Percentiles rank a stretch among this genome's conserved stretches.
Evolutionary conservation across 2,888 invertebrate genomes (phyloP).

Genomic region (Chrysina gloriosa): DNA sequence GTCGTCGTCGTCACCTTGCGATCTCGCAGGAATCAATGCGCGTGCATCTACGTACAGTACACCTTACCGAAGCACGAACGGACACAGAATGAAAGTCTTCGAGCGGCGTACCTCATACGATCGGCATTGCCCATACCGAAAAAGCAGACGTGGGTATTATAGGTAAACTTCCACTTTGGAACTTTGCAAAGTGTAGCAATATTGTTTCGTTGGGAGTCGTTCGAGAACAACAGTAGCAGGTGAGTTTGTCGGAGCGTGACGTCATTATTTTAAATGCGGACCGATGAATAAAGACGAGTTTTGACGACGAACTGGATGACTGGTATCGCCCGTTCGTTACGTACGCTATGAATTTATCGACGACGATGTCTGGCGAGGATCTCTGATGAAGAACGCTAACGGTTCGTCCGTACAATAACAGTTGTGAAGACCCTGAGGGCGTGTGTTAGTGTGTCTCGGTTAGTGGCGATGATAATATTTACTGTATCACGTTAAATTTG

Average conservation of each 20-base stretch:
- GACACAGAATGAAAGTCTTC: conserved; percentile 50
- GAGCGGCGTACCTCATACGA: conserved; percentile 34
- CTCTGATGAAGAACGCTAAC: conserved; percentile 33
- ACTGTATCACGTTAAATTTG: neutral
- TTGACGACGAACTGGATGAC: conserved; percentile 16
- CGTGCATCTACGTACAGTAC: neutral
- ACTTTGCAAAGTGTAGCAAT: neutral
- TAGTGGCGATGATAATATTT: neutral
- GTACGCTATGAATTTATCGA: conserved; percentile 12
- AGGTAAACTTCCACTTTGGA: neutral
- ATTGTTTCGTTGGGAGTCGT: neutral
- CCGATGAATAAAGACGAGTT: conserved; percentile 39
- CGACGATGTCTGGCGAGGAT: neutral
- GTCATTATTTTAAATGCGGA: conserved; percentile 46
- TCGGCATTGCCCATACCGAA: conserved; percentile 21
- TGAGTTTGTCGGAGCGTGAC: conserved; percentile 48
- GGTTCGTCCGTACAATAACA: conserved; percentile 43
- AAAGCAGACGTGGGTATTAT: neutral
- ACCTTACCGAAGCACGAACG: neutral
- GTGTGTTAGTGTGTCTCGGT: conserved; percentile 43
- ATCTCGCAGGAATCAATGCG: neutral
- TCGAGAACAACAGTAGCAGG: conserved; percentile 39
- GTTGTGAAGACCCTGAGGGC: conserved; percentile 46
- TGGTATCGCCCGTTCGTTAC: conserved; percentile 5
- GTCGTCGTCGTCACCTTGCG: neutral